Evolutionary conservation across 1,140 invertebrate genomes (phyloP).

Genomic region (Heterodera schachtii): DNA sequence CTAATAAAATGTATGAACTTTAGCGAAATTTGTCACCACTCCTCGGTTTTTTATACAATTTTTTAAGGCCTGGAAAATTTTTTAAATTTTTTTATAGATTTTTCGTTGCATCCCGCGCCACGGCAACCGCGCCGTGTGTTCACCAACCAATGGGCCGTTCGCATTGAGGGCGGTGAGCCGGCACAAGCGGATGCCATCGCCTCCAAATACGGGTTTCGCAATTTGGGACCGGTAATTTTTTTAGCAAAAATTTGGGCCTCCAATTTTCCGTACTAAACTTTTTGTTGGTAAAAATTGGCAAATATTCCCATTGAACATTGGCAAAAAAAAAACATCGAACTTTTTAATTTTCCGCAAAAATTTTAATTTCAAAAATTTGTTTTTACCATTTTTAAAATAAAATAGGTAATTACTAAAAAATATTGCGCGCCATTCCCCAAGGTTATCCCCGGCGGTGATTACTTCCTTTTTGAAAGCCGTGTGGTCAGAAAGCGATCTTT

Average conservation of each 20-base stretch:
- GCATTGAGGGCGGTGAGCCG: slow-evolving; percentile 52
- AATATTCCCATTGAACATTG: neutral
- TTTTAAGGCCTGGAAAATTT: too few species aligned
- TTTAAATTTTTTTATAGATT: neutral
- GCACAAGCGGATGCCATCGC: slow-evolving; percentile 57
- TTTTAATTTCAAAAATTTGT: too few species aligned
- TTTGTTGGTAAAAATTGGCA: slow-evolving; percentile 46
- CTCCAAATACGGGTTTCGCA: slow-evolving; percentile 63
- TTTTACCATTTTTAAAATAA: too few species aligned
- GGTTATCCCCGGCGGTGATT: slow-evolving; percentile 39
- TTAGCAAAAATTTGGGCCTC: neutral
- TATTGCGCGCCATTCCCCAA: neutral
- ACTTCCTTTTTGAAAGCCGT: slow-evolving; percentile 44
- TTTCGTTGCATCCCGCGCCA: slow-evolving; percentile 9
- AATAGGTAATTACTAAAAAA: neutral
- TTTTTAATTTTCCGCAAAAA: too few species aligned
- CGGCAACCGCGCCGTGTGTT: slow-evolving; percentile 24
- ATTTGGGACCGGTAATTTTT: slow-evolving; percentile 58
- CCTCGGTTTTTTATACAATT: neutral
- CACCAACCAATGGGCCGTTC: slow-evolving; percentile 63
- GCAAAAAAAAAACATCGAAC: too few species aligned
- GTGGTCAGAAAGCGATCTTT: slow-evolving; percentile 24
- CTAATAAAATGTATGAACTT: too few species aligned
- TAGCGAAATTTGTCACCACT: neutral
- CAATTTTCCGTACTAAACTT: neutral